Base-by-base conservation (phyloP, 2,888 invertebrate genomes). In the Bedellia somnulentella region DNA sequence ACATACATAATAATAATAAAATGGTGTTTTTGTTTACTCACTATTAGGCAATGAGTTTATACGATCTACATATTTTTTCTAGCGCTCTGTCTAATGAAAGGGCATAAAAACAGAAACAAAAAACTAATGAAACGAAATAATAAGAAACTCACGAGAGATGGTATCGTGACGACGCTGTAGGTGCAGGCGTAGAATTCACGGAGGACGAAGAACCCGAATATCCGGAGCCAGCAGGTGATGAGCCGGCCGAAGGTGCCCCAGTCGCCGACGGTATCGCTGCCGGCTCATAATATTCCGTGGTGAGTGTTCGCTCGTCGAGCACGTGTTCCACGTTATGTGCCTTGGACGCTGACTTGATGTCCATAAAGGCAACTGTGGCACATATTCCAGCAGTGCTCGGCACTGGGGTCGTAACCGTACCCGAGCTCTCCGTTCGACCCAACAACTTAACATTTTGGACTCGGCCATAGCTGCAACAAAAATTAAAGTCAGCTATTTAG, bases 371-470 rank as follows among this genome's bases (percentile, higher is more conserved):
- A 77, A 92, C 90, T 63, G 90, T 89, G 70, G 90, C 91, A 78
- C 89, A 88, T 67, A 86, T 80, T 60, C 86, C 78, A 59, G 75
- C 82, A 68, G 80, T 79, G 68, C 78, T 63, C 45, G 75, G 63
- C 52, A 67, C 66, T 47, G 68, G 70, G 52, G 62, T 71, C 53
- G 78, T 67, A 57, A 57, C 70, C 59, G 67, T 56, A 68, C 54
- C 64, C 62, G 68, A 62, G 64, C 59, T 73, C 59, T 76, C 79
- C 58, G 63, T 64, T 68, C 73, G 67, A 66, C 87, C 83, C 82
- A 93, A 82, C 78, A 93, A 81, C 80, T 92, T 93, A 82, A 93
- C 92, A 84, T 90, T 93, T 82, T 94, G 94, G 80, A 94, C 93
- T 81, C 92, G 92, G 81, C 93, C 93, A 92, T 93, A 93, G 82